phyloP scores from a whole-genome alignment of 1,140 invertebrate species.

The Lucilia sericata region DNA sequence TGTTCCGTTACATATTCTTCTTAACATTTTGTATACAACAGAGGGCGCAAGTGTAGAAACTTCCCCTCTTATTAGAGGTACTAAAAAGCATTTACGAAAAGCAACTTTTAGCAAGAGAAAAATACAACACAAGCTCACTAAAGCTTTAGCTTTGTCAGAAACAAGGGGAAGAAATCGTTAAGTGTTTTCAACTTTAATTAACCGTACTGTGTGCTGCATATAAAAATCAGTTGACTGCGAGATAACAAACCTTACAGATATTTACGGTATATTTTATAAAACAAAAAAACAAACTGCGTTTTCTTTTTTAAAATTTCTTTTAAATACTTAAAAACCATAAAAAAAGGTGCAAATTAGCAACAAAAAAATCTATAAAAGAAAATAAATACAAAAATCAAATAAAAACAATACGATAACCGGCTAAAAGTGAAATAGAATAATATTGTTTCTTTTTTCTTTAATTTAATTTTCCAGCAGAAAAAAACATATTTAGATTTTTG shows the following conservation, averaged over 20 bases:
- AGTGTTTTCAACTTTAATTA: slow-evolving; percentile 34
- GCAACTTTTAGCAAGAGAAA: not conserved
- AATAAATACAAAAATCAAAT: not conserved
- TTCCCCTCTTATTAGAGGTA: not conserved
- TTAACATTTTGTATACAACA: not conserved
- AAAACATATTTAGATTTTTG: slow-evolving; percentile 12
- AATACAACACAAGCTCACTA: not conserved
- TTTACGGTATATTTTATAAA: slow-evolving; percentile 28
- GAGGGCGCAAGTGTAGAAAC: not conserved
- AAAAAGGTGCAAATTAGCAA: slow-evolving; percentile 26
- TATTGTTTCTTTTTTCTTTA: not conserved
- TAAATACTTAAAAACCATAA: not conserved
- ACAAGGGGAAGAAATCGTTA: slow-evolving; percentile 3
- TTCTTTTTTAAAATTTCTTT: not conserved
- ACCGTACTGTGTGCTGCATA: slow-evolving; percentile 16
- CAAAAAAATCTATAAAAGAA: slow-evolving; percentile 19
- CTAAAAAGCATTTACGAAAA: not conserved
- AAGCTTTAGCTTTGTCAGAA: not conserved
- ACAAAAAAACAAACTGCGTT: slow-evolving; percentile 1
- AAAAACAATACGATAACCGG: slow-evolving; percentile 26
- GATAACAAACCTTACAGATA: slow-evolving; percentile 39
- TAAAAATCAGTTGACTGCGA: slow-evolving; percentile 35
- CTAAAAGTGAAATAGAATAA: slow-evolving; percentile 27
- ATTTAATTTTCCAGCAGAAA: not conserved
- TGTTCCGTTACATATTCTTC: not conserved